A percentile compares a stretch with the other conserved stretches of the same genome.
These are phyloP conservation scores for Catharus bicknelli DNA, from an alignment of 2,113 vertebrate species.

Conservation along the genomic window DNA sequence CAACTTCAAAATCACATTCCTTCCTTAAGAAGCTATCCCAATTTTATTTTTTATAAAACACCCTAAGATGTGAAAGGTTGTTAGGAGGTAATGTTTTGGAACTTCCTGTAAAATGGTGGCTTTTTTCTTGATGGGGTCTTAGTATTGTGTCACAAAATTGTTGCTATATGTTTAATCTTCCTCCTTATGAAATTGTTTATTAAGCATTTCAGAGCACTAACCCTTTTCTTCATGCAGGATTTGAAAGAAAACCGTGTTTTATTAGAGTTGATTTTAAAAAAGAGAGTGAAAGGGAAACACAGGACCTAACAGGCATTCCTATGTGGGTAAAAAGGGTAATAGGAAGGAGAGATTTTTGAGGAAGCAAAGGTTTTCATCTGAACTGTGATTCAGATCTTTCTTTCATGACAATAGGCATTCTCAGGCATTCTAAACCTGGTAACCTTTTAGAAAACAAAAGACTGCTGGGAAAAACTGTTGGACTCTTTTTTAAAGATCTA, in stretches of 20 bases:
- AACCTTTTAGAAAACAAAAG: neutral
- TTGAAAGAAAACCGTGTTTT: neutral
- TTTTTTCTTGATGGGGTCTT: neutral
- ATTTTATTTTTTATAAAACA: neutral
- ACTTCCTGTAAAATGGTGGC: neutral
- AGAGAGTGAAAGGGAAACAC: neutral
- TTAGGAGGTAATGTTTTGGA: neutral
- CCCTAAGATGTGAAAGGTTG: neutral
- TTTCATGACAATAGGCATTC: neutral
- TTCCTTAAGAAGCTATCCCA: neutral
- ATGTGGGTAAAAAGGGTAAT: neutral
- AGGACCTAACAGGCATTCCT: neutral
- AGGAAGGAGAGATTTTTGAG: neutral
- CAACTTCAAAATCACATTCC: conserved; percentile 7
- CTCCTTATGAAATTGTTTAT: neutral
- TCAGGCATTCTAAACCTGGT: neutral
- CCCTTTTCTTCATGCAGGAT: neutral
- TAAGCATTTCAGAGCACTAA: neutral
- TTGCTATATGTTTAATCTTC: neutral
- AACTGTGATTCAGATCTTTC: neutral
- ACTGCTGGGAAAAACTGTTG: neutral
- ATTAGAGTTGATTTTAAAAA: neutral
- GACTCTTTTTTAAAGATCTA: neutral
- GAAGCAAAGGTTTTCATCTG: neutral
- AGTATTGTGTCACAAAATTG: neutral